Conservation (phyloP, 2,797 vertebrate species). For the Enteromius unitaeniatus region DNA sequence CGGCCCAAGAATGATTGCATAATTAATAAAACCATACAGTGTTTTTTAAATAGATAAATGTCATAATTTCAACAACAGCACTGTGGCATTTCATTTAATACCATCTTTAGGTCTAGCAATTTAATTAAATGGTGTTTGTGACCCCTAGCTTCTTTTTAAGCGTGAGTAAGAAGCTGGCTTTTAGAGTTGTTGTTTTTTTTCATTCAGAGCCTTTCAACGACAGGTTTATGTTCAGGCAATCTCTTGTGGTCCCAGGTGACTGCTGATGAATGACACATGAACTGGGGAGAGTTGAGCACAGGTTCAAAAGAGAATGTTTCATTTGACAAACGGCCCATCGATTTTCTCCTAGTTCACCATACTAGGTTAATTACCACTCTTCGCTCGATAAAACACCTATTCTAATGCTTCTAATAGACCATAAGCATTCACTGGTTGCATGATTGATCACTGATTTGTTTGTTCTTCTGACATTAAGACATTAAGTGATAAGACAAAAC, state of each 20-base stretch:
- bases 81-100: conserved; percentile 22
- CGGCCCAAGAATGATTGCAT: not conserved
- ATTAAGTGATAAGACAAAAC: conserved; percentile 20
- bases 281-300: not conserved
- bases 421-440: conserved; percentile 18
- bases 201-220: conserved; percentile 9
- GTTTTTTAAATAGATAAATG: not conserved
- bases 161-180: not conserved
- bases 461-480: conserved; percentile 23
- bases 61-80: not conserved
- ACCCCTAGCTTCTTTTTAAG: conserved; percentile 10
- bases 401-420: conserved; percentile 49
- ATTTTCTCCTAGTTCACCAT: conserved; percentile 56
- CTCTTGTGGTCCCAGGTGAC: conserved; percentile 9
- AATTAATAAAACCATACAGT: not conserved
- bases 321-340: conserved; percentile 52
- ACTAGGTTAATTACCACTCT: conserved; percentile 58
- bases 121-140: not conserved
- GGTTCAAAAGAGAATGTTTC: conserved; percentile 16
- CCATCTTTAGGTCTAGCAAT: not conserved
- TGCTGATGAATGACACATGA: conserved; percentile 35
- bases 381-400: conserved; percentile 53
- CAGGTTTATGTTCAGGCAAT: conserved; percentile 1
- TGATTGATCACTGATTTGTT: conserved; percentile 40
- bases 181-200: conserved; percentile 6